Percentiles rank a stretch among this genome's conserved stretches.
Evolutionary conservation across 2,888 invertebrate species (phyloP).

Genomic region (Synergus umbraculus): DNA sequence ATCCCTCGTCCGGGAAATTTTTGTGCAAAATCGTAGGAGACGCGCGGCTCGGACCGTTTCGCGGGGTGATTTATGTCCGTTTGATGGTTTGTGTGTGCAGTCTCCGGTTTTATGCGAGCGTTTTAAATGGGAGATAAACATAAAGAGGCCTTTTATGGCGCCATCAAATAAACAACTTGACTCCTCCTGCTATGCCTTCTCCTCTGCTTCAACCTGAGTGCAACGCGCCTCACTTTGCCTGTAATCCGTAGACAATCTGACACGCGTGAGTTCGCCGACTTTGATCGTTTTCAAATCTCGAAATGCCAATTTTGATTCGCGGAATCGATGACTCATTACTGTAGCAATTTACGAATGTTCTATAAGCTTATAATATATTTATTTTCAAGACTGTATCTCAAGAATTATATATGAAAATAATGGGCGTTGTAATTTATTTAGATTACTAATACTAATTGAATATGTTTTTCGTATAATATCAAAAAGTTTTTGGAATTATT

Average conservation of each 20-base stretch:
- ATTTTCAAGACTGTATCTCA: not conserved
- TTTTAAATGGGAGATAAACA: constrained; percentile 77
- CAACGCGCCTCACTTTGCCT: constrained; percentile 41
- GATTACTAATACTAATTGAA: too few relatives aligned
- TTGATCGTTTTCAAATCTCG: not conserved
- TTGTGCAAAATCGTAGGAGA: constrained; percentile 53
- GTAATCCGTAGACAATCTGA: constrained; percentile 38
- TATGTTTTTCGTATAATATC: too few relatives aligned
- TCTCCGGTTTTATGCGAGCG: constrained; percentile 75
- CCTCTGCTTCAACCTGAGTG: constrained; percentile 50
- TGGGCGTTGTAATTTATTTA: not conserved
- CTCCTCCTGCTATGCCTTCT: constrained; percentile 72
- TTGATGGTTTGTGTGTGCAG: constrained; percentile 75
- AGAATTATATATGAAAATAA: not conserved
- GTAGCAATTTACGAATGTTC: not conserved
- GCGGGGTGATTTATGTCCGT: constrained; percentile 73
- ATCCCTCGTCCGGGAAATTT: constrained; percentile 43
- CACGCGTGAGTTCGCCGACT: constrained; percentile 34
- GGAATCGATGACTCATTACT: not conserved
- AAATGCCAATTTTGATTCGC: constrained; percentile 43
- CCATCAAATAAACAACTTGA: constrained; percentile 78
- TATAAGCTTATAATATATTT: not conserved
- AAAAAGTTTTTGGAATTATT: not conserved
- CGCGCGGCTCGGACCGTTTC: constrained; percentile 65
- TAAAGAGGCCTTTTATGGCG: constrained; percentile 78